phyloP scores from a whole-genome alignment of 2,888 invertebrate genomes.

The Leptarthrus brevirostris region DNA sequence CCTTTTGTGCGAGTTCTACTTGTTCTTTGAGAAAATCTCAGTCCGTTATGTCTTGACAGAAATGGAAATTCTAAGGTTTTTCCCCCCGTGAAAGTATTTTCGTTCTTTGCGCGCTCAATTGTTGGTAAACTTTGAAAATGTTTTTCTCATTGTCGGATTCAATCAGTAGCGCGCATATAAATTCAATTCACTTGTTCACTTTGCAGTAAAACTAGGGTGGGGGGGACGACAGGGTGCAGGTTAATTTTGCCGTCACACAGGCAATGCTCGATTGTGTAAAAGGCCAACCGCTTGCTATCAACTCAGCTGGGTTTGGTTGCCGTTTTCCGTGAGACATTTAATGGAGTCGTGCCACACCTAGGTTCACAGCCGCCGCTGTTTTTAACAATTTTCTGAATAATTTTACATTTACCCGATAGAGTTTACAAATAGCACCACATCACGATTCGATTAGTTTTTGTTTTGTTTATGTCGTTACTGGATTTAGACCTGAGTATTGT shows the following conservation, averaged over 20 bases:
- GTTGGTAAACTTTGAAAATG: neutral
- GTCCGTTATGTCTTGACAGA: neutral
- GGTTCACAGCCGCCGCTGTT: neutral
- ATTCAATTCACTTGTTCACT: neutral
- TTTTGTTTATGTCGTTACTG: neutral
- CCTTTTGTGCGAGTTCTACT: slow-evolving; percentile 12
- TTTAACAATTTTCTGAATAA: slow-evolving; percentile 9
- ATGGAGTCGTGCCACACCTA: slow-evolving; percentile 18
- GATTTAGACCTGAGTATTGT: no score
- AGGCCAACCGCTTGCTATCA: slow-evolving; percentile 31
- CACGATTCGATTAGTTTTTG: neutral
- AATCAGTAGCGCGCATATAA: neutral
- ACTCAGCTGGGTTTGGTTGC: slow-evolving; percentile 34
- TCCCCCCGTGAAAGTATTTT: slow-evolving; percentile 3
- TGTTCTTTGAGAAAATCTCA: neutral
- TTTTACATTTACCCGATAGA: neutral
- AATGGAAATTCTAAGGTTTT: slow-evolving; percentile 9
- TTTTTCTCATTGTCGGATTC: slow-evolving; percentile 1
- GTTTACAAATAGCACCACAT: neutral
- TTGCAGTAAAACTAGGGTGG: neutral
- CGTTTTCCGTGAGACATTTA: slow-evolving; percentile 40
- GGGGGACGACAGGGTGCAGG: neutral
- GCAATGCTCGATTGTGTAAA: neutral
- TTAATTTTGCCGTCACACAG: neutral
- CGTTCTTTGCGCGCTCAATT: neutral